These are phyloP conservation scores for Cacajao melanocephalus DNA, from an alignment of 2,797 vertebrate genomes.

Conservation along the genomic window DNA sequence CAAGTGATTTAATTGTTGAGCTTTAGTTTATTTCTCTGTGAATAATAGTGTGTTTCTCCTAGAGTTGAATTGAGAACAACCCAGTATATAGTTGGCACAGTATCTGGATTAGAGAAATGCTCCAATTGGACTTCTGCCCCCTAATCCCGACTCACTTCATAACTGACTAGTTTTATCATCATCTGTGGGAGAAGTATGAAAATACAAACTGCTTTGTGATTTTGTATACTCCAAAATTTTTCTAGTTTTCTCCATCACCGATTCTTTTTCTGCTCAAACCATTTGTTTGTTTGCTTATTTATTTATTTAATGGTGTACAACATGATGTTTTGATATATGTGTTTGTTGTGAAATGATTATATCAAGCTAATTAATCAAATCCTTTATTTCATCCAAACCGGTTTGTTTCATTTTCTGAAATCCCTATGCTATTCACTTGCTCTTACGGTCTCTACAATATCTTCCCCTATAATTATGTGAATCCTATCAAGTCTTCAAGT, in stretches of 20 bases:
- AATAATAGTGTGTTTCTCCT: not conserved
- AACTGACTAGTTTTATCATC: not conserved
- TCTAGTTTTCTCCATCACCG: not conserved
- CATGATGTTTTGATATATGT: not conserved
- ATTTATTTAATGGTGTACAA: not conserved
- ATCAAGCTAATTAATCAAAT: not conserved
- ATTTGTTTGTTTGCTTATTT: not conserved
- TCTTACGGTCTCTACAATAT: not conserved
- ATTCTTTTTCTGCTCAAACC: not conserved
- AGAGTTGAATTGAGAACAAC: not conserved
- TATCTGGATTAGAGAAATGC: not conserved
- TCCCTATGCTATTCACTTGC: not conserved
- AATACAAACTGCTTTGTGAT: not conserved
- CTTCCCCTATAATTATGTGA: not conserved
- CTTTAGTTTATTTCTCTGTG: not conserved
- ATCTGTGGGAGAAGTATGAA: not conserved
- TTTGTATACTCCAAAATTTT: not conserved
- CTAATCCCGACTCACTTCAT: not conserved
- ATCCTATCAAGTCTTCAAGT: not conserved
- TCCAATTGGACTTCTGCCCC: not conserved
- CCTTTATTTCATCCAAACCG: not conserved
- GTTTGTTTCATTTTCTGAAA: not conserved
- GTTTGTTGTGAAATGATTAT: not conserved
- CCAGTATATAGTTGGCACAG: not conserved
- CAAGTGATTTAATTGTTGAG: not conserved